Conservation (phyloP, 2,113 vertebrate genomes). For the Taurulus bubalis region DNA sequence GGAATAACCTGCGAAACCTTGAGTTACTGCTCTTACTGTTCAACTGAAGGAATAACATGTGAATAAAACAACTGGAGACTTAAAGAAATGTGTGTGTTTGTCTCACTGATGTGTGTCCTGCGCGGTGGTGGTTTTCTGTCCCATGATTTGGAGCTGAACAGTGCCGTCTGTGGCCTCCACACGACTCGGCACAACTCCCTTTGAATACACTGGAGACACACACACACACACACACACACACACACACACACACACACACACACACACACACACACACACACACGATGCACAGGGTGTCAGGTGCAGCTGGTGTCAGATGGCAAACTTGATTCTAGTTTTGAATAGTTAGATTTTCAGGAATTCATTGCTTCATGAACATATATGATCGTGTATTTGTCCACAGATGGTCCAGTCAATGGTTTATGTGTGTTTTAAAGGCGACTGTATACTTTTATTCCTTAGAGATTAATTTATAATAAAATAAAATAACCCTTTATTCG, state of each 20-base stretch:
- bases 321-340: too few relatives aligned
- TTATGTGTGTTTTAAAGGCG: too few relatives aligned
- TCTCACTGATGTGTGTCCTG: constrained; percentile 56
- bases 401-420: too few relatives aligned
- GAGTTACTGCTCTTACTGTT: too few relatives aligned
- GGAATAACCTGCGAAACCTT: too few relatives aligned
- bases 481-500: too few relatives aligned
- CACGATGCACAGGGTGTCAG: background rate
- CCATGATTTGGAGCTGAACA: constrained; percentile 36
- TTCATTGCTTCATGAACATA: background rate
- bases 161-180: constrained; percentile 18
- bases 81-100: background rate
- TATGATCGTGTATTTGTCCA: background rate
- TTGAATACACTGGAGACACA: constrained; percentile 35
- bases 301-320: background rate
- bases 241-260: background rate
- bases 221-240: constrained; percentile 1
- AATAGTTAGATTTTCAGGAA: background rate
- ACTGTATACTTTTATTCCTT: background rate
- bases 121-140: constrained; percentile 25
- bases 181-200: constrained; percentile 38
- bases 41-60: background rate
- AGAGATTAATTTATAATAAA: background rate
- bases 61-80: too few relatives aligned
- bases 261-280: background rate